A percentile compares a stretch with the other conserved stretches of the same genome.
phyloP scores from a whole-genome alignment of 2,888 invertebrate species.

The Cerceris rybyensis region DNA sequence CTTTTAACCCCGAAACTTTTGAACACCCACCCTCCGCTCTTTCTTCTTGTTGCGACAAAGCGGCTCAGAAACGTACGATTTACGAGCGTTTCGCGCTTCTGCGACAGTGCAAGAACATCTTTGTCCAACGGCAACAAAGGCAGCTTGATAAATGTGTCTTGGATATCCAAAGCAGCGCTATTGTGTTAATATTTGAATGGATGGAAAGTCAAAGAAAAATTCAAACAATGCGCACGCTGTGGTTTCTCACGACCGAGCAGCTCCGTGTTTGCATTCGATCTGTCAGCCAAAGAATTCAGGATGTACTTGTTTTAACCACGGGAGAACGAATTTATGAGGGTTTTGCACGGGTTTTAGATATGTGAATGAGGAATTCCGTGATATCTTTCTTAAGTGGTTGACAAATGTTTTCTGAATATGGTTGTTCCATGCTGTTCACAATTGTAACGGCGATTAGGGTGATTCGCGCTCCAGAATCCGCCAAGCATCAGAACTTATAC shows the following conservation, averaged over 20 bases:
- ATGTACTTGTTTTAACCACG: neutral
- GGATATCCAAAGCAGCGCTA: slow-evolving; percentile 25
- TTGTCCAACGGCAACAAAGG: slow-evolving; percentile 45
- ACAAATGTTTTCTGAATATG: no score
- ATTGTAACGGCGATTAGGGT: no score
- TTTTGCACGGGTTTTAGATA: neutral
- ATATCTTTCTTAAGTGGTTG: neutral
- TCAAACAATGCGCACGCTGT: slow-evolving; percentile 21
- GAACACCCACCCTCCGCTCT: no score
- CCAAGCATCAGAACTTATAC: no score
- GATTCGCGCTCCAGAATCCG: no score
- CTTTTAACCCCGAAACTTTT: no score
- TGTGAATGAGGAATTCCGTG: neutral
- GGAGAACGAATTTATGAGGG: neutral
- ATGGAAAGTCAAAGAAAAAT: slow-evolving; percentile 24
- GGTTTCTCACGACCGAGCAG: slow-evolving; percentile 16
- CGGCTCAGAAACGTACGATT: slow-evolving; percentile 23
- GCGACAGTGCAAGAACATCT: slow-evolving; percentile 44
- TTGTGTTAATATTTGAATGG: slow-evolving; percentile 56
- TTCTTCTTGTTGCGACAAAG: slow-evolving; percentile 1
- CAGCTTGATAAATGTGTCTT: slow-evolving; percentile 47
- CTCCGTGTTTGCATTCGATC: slow-evolving; percentile 32
- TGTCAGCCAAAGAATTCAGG: slow-evolving; percentile 14
- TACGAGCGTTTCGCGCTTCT: slow-evolving; percentile 42
- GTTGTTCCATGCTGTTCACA: no score